A percentile compares a stretch with the other conserved stretches of the same genome.
Evolutionary conservation across 2,113 vertebrate species (phyloP).

Genomic region (Illadopsis cleaveri): DNA sequence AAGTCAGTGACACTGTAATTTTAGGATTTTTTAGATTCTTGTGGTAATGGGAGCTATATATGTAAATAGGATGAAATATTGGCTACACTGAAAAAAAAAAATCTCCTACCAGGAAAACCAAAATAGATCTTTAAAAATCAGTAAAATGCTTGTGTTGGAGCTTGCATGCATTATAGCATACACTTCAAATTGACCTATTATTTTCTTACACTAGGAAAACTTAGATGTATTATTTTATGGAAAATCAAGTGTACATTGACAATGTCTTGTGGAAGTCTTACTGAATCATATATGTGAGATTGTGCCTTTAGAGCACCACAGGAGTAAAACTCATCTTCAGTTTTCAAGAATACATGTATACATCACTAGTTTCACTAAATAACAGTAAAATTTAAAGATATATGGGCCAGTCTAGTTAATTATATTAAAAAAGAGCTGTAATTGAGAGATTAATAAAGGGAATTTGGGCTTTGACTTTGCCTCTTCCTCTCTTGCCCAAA

Average conservation of each 20-base stretch:
- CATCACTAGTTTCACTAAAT: neutral
- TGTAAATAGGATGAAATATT: neutral
- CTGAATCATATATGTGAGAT: neutral
- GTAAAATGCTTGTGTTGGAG: neutral
- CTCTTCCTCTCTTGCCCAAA: neutral
- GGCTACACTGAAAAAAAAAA: neutral
- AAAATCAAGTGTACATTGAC: neutral
- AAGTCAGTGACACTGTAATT: neutral
- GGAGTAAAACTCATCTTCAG: neutral
- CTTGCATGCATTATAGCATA: neutral
- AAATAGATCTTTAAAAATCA: neutral
- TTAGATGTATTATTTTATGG: neutral
- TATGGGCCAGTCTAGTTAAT: neutral
- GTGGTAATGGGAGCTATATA: neutral
- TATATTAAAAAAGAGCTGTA: neutral
- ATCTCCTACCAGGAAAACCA: neutral
- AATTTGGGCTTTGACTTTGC: neutral
- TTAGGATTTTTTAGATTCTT: neutral
- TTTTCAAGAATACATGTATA: fast-evolving
- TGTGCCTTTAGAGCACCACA: neutral
- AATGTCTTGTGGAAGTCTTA: neutral
- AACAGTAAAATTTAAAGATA: neutral
- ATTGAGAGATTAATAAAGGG: neutral
- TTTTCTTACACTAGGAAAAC: neutral
- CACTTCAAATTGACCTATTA: neutral